Evolutionary conservation across 2,113 vertebrate species (phyloP).

Genomic region (Pseudorasbora parva): DNA sequence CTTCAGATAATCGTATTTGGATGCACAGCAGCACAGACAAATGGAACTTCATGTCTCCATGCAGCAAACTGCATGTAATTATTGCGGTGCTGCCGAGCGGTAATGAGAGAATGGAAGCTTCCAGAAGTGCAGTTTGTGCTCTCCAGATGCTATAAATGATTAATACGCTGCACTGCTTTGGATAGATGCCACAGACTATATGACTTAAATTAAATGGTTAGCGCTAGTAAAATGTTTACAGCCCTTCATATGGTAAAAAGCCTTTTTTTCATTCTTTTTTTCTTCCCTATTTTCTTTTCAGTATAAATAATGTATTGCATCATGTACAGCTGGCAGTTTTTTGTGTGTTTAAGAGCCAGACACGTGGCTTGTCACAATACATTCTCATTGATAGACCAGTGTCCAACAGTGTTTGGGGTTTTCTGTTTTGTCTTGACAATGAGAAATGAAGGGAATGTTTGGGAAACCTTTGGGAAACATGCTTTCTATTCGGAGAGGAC

Average conservation of each 20-base stretch:
- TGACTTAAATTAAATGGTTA: conserved; percentile 64
- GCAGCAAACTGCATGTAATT: conserved; percentile 40
- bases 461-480: neutral
- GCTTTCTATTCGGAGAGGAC: neutral
- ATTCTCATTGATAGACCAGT: conserved; percentile 83
- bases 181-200: conserved; percentile 51
- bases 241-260: conserved; percentile 78
- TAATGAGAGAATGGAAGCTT: conserved; percentile 54
- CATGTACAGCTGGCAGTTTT: conserved; percentile 75
- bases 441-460: neutral
- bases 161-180: conserved; percentile 54
- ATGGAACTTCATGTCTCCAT: conserved; percentile 2
- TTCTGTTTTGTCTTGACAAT: neutral
- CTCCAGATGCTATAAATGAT: conserved; percentile 58
- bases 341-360: conserved; percentile 87
- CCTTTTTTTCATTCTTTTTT: conserved; percentile 68
- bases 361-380: conserved; percentile 80
- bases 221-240: conserved; percentile 70
- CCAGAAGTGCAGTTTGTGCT: conserved; percentile 41
- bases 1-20: neutral
- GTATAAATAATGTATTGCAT: conserved; percentile 73
- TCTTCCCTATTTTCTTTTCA: conserved; percentile 46
- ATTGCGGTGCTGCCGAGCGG: conserved; percentile 21
- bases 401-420: conserved; percentile 76
- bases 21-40: neutral